Evolutionary conservation across 2,888 invertebrate species (phyloP).

Genomic region (Gonocerus acuteangulatus): DNA sequence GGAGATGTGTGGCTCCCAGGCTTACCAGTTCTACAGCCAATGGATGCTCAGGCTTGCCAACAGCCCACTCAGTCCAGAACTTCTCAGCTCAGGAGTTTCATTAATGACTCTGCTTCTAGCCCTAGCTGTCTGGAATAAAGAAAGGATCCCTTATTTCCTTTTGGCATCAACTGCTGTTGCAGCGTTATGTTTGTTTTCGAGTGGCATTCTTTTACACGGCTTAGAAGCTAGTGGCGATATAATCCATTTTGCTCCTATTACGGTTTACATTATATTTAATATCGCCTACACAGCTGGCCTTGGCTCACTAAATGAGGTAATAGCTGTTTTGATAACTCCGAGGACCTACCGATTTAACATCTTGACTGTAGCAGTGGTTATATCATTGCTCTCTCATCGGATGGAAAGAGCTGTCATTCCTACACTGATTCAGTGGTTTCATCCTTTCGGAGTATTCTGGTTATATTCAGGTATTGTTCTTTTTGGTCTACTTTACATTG

Average conservation of each 20-base stretch:
- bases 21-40: slow-evolving; percentile 7
- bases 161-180: background rate
- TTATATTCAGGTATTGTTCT: background rate
- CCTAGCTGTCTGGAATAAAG: slow-evolving; percentile 3
- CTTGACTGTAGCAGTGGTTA: background rate
- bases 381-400: background rate
- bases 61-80: background rate
- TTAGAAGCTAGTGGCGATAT: background rate
- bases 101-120: background rate
- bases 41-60: background rate
- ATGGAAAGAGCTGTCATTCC: background rate
- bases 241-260: background rate
- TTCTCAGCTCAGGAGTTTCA: background rate
- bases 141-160: slow-evolving; percentile 4
- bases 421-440: background rate
- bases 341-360: background rate
- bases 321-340: background rate
- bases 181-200: background rate
- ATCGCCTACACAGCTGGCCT: slow-evolving; percentile 5
- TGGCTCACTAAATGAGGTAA: background rate
- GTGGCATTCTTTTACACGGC: slow-evolving; percentile 8
- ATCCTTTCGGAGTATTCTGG: slow-evolving; percentile 20
- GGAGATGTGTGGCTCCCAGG: slow-evolving; percentile 5
- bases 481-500: slow-evolving; percentile 7
- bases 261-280: background rate